Percentiles rank a stretch among this genome's conserved stretches.
phyloP scores from a whole-genome alignment of 2,797 vertebrate genomes.

The Diplodus sargus region DNA sequence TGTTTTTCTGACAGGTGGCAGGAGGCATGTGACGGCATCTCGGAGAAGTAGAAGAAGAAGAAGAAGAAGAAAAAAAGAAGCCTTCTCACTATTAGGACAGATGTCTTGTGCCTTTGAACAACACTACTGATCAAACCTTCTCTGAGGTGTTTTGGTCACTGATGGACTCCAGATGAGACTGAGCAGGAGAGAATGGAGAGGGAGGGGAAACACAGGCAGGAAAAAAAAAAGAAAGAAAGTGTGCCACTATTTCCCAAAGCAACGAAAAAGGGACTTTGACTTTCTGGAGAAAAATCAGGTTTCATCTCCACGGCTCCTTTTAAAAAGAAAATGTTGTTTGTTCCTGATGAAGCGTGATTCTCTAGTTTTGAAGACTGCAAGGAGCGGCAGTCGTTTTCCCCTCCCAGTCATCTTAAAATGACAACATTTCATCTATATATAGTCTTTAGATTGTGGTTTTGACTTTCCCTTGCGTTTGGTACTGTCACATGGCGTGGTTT shows the following conservation, averaged over 20 bases:
- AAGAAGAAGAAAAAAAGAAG: conserved; percentile 33
- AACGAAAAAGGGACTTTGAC: conserved; percentile 67
- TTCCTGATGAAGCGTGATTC: conserved; percentile 76
- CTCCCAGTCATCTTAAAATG: conserved; percentile 81
- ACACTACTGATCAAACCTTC: conserved; percentile 67
- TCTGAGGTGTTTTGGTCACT: conserved; percentile 66
- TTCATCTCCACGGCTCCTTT: conserved; percentile 70
- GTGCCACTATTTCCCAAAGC: conserved; percentile 61
- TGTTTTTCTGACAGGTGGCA: conserved; percentile 76
- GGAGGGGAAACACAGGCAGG: conserved; percentile 23
- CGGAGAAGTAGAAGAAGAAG: conserved; percentile 24
- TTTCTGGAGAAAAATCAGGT: conserved; percentile 70
- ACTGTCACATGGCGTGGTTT: conserved; percentile 77
- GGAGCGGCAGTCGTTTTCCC: conserved; percentile 70
- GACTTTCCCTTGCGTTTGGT: conserved; percentile 73
- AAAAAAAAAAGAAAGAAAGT: conserved; percentile 38
- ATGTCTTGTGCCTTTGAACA: conserved; percentile 66
- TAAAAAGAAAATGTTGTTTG: conserved; percentile 69
- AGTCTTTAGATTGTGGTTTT: conserved; percentile 82
- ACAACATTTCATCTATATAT: conserved; percentile 87
- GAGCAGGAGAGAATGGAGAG: conserved; percentile 48
- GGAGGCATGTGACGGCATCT: conserved; percentile 49
- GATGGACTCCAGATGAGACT: conserved; percentile 69
- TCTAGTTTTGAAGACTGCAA: conserved; percentile 76
- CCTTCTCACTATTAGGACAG: conserved; percentile 66